Conservation (phyloP, 2,888 invertebrate genomes). For the Cryptophagus acutangulus region DNA sequence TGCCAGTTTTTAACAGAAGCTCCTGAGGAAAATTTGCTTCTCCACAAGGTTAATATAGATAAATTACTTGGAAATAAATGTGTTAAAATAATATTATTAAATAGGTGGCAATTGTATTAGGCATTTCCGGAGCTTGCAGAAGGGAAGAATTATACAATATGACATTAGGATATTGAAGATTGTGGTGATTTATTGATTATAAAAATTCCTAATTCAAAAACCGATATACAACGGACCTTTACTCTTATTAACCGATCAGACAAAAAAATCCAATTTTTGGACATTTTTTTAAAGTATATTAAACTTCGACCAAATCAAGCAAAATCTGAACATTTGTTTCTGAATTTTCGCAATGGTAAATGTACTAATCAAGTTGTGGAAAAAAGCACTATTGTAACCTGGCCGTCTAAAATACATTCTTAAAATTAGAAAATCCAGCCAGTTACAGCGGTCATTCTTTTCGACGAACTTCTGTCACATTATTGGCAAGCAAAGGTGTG, state of each 20-base stretch:
- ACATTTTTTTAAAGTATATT: too few relatives aligned
- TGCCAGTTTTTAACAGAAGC: conserved; percentile 13
- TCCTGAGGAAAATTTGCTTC: conserved; percentile 6
- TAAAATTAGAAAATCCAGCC: too few relatives aligned
- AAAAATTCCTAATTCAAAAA: background rate
- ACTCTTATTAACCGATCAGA: background rate
- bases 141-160: too few relatives aligned
- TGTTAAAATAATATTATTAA: background rate
- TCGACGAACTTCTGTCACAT: too few relatives aligned
- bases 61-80: background rate
- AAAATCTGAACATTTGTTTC: conserved; percentile 10
- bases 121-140: too few relatives aligned
- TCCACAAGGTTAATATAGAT: background rate
- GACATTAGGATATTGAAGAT: background rate
- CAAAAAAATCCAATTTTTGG: background rate
- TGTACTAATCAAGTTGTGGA: conserved; percentile 9
- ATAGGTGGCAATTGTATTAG: too few relatives aligned
- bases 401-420: conserved; percentile 6
- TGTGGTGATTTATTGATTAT: background rate
- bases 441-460: too few relatives aligned
- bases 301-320: too few relatives aligned
- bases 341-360: conserved; percentile 6
- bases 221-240: background rate
- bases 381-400: conserved; percentile 5
- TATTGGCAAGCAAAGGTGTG: too few relatives aligned